Conservation (phyloP, 2,113 vertebrate genomes). For the Pterocles orientalis region DNA sequence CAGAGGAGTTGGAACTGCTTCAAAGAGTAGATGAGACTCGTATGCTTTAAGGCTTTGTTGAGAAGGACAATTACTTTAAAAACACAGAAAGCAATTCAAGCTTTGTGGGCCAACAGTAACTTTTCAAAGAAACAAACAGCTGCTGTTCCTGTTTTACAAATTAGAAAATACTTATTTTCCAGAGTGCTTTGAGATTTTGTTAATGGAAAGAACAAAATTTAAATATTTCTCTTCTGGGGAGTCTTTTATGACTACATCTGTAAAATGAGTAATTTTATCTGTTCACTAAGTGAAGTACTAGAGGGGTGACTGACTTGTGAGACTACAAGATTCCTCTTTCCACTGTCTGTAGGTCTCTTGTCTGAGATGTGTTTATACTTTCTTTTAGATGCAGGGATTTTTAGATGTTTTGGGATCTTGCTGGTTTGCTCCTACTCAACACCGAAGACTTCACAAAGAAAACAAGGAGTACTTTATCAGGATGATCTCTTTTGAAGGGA, state of each 20-base stretch:
- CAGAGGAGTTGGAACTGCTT: neutral
- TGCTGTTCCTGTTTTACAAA: constrained; percentile 28
- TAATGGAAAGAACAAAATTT: constrained; percentile 11
- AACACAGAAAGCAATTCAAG: neutral
- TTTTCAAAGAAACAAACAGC: constrained; percentile 19
- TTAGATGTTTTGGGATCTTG: neutral
- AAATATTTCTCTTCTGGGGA: neutral
- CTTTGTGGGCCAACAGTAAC: neutral
- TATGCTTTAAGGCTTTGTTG: neutral
- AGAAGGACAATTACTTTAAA: neutral
- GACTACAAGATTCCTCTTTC: neutral
- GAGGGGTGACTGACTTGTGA: neutral
- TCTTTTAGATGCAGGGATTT: neutral
- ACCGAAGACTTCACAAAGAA: neutral
- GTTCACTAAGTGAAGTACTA: neutral
- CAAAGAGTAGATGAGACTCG: constrained; percentile 21
- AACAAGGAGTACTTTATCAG: neutral
- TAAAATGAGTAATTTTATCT: neutral
- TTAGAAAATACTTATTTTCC: neutral
- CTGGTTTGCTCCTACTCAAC: neutral
- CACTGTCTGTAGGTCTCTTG: neutral
- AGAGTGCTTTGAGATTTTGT: neutral
- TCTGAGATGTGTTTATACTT: neutral
- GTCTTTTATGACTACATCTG: neutral
- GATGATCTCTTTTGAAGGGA: neutral